Evolutionary conservation across 1,140 invertebrate species (phyloP), one percentile per base, ranked within the genome.

Genomic region (Nephila pilipes): DNA sequence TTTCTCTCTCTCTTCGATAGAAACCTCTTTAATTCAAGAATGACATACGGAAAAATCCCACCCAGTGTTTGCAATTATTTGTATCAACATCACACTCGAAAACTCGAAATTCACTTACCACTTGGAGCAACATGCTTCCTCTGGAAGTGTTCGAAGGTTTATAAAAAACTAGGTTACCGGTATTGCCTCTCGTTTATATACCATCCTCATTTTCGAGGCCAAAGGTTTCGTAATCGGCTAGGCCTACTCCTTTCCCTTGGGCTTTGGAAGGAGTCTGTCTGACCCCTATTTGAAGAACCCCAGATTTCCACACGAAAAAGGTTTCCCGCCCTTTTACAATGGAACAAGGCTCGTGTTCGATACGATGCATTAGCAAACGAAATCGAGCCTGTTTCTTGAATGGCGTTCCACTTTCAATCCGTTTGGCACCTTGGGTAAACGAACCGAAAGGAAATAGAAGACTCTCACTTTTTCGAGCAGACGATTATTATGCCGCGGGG

Each of bases 161-260:
- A 65, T 91, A 91, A 91, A 91, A 91, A 91, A 91, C 80, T 91
- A 54, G 90, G 90, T 91, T 91, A 91, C 90, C 32, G 80, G 90
- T 91, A 85, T 65, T 60, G 80, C 90, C 80, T 91, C 90, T 69
- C 54, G 80, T 91, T 91, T 91, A 91, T 91, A 91, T 91, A 91
- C 80, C 80, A 85, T 91, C 89, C 90, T 36, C 90, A 6, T 85
- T 91, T 91, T 85, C 90, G 90, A 69, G 90, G 90, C 57, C 90
- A 91, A 91, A 91, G 90, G 90, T 91, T 25, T 83, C 90, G 80
- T 54, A 91, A 91, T 55, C 60, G 4, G 3, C 80, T 22, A 60
- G 32, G 90, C 90, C 90, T 69, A 91, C 90, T 85, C 90, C 90
- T 91, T 85, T 91, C 75, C 90, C 90, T 91, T 65, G 55, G 75